These are phyloP conservation scores for Eulacestoma nigropectus DNA, from an alignment of 2,113 vertebrate species.

Conservation along the genomic window DNA sequence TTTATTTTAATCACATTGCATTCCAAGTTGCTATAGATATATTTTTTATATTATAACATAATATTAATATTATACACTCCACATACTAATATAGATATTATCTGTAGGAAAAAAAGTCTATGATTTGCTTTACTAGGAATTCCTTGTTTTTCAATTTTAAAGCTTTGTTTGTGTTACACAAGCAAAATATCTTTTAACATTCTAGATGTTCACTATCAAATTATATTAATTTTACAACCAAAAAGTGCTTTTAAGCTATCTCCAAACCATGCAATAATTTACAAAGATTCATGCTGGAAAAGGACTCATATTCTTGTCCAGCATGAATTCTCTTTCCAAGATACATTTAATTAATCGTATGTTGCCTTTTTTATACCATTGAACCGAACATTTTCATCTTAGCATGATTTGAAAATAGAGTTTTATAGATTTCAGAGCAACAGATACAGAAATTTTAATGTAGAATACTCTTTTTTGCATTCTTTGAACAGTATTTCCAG, in stretches of 20 bases:
- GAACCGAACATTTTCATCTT: not conserved
- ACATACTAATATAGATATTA: not conserved
- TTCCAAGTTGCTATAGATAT: not conserved
- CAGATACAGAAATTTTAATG: not conserved
- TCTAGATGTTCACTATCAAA: not conserved
- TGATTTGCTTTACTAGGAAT: not conserved
- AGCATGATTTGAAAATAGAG: not conserved
- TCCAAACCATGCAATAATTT: not conserved
- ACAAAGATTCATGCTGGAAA: not conserved
- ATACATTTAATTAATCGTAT: constrained; percentile 20
- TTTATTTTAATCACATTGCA: not conserved
- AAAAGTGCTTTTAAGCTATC: not conserved
- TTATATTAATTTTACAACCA: not conserved
- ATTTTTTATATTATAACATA: not conserved
- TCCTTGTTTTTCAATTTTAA: not conserved
- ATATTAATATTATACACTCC: not conserved
- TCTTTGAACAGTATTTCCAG: not conserved
- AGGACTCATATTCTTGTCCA: not conserved
- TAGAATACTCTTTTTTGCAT: not conserved
- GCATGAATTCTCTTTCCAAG: not conserved
- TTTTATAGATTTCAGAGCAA: not conserved
- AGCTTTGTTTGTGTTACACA: not conserved
- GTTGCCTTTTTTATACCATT: not conserved
- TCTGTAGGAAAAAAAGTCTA: not conserved
- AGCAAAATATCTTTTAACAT: not conserved